Evolutionary conservation across 30 jellyfish, hydroid and myxozoan genomes (phyloP).

Genomic region (Mastigias papua): DNA sequence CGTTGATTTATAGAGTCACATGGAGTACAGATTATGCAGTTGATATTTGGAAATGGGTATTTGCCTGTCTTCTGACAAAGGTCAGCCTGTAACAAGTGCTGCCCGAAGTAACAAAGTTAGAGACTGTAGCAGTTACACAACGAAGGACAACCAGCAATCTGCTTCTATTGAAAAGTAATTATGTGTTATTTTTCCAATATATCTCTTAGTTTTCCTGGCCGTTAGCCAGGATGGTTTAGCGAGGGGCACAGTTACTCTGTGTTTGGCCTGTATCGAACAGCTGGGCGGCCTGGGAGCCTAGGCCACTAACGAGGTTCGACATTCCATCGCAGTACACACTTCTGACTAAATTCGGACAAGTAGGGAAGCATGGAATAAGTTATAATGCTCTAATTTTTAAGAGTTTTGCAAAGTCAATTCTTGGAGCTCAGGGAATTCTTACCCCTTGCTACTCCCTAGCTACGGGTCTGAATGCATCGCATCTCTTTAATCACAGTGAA

Average conservation of each 20-base stretch:
- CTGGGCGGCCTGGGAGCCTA: too few relatives aligned
- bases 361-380: too few relatives aligned
- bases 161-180: constrained; percentile 9
- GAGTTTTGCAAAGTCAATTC: too few relatives aligned
- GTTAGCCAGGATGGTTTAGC: neutral
- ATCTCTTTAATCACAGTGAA: too few relatives aligned
- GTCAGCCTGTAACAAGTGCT: neutral
- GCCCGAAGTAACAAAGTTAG: constrained; percentile 32
- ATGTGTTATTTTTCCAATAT: neutral
- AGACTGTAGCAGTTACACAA: constrained; percentile 44
- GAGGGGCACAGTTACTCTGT: neutral
- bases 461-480: too few relatives aligned
- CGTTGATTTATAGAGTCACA: neutral
- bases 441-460: too few relatives aligned
- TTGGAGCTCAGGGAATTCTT: too few relatives aligned
- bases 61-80: constrained; percentile 25
- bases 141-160: constrained; percentile 28
- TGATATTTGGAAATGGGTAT: constrained; percentile 26
- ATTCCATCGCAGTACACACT: too few relatives aligned
- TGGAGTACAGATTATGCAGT: neutral
- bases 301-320: too few relatives aligned
- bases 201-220: neutral
- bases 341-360: too few relatives aligned
- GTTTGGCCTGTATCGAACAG: too few relatives aligned
- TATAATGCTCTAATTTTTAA: too few relatives aligned